Percentiles rank a stretch among this genome's conserved stretches.
These are phyloP conservation scores for Lipotes vexillifer DNA, from an alignment of 2,113 vertebrate species.

Conservation along the genomic window DNA sequence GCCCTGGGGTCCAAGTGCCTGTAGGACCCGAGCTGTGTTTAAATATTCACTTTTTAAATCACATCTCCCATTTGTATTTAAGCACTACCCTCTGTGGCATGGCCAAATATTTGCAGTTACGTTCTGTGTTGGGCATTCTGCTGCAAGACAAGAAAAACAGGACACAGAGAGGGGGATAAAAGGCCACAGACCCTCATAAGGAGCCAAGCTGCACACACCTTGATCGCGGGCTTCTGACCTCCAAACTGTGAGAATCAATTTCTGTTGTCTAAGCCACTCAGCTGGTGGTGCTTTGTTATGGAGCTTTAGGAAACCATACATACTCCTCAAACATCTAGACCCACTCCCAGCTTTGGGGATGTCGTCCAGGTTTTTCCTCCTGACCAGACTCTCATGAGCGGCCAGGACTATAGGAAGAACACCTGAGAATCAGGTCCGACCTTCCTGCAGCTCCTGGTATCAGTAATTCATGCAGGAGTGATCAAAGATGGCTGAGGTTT, in stretches of 20 bases:
- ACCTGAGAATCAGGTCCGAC: neutral
- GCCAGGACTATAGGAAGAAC: neutral
- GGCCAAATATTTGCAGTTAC: slow-evolving; percentile 75
- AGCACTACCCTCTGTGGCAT: slow-evolving; percentile 79
- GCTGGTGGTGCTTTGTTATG: neutral
- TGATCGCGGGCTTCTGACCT: neutral
- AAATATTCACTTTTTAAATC: slow-evolving; percentile 27
- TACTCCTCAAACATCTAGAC: neutral
- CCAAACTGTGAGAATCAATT: neutral
- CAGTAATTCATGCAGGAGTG: neutral
- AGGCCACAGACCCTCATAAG: neutral
- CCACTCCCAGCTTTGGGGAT: neutral
- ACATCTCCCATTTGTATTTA: slow-evolving; percentile 75
- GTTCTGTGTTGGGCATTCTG: slow-evolving; percentile 72
- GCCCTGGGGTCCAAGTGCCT: slow-evolving; percentile 47
- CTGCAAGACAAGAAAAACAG: slow-evolving; percentile 76
- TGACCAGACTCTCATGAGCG: neutral
- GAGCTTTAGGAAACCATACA: neutral
- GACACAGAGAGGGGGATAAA: rapidly evolving
- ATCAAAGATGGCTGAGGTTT: neutral
- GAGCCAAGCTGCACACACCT: neutral
- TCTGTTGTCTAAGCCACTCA: neutral
- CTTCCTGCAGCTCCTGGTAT: neutral
- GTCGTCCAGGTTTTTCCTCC: no score
- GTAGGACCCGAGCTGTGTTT: slow-evolving; percentile 34